These are phyloP conservation scores for Berghia stephanieae DNA, from an alignment of 1,140 invertebrate genomes.

Conservation along the genomic window DNA sequence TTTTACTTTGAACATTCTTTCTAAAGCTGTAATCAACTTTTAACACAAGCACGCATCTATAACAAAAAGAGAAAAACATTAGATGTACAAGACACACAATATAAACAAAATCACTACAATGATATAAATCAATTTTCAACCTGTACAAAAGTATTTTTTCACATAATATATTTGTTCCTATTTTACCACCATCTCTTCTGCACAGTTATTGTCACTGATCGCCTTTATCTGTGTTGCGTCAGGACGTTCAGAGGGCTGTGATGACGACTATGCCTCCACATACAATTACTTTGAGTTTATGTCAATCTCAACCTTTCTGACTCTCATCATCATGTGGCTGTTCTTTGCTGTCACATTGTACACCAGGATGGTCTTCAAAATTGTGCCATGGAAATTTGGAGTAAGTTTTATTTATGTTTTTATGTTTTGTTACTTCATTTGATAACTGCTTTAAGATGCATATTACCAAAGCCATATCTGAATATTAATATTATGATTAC, in stretches of 20 bases:
- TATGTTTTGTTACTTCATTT: no score
- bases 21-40: no score
- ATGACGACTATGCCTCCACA: constrained; percentile 28
- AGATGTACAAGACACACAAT: neutral
- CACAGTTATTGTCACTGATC: constrained; percentile 34
- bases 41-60: neutral
- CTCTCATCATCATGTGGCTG: constrained; percentile 32
- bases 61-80: neutral
- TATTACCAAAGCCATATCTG: no score
- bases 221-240: constrained; percentile 37
- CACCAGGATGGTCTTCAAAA: constrained; percentile 34
- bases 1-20: no score
- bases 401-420: no score
- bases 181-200: neutral
- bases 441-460: no score
- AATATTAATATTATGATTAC: no score
- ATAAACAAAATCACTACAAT: neutral
- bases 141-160: neutral
- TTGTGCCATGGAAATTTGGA: constrained; percentile 33
- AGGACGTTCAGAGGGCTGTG: constrained; percentile 28
- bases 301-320: constrained; percentile 35
- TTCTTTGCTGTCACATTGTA: constrained; percentile 30
- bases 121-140: neutral
- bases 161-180: neutral
- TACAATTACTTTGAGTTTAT: constrained; percentile 42